Percentiles rank a stretch among this genome's conserved stretches.
These are phyloP conservation scores for Tetropium fuscum DNA, from an alignment of 2,888 invertebrate species.

Conservation along the genomic window DNA sequence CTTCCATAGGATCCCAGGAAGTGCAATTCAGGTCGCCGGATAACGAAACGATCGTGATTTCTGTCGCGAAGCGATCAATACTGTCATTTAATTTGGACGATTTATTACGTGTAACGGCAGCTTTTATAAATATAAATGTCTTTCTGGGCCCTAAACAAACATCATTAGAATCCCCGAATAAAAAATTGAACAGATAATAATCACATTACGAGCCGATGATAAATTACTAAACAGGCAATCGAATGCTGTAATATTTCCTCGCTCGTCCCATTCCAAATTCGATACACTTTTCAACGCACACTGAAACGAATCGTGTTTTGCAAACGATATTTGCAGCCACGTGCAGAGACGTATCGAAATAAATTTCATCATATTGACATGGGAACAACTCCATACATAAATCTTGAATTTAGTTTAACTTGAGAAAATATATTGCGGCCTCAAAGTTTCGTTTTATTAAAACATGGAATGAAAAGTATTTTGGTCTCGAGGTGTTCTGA, in stretches of 20 bases:
- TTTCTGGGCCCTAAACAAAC: constrained; percentile 20
- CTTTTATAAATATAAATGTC: constrained; percentile 25
- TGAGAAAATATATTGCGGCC: constrained; percentile 11
- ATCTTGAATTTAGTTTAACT: constrained; percentile 23
- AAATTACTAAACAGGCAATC: constrained; percentile 33
- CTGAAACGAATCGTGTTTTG: constrained; percentile 32
- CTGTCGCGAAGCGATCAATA: neutral
- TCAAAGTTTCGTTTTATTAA: constrained; percentile 2
- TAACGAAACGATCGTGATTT: neutral
- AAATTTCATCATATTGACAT: constrained; percentile 34
- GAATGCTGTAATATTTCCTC: constrained; percentile 28
- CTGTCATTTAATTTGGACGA: constrained; percentile 9
- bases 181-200: constrained; percentile 40
- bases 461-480: neutral
- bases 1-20: neutral
- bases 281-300: constrained; percentile 32
- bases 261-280: constrained; percentile 13
- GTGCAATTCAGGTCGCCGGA: neutral
- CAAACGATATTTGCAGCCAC: constrained; percentile 35
- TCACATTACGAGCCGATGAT: constrained; percentile 40
- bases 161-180: constrained; percentile 21
- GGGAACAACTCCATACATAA: constrained; percentile 31
- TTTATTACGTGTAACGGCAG: constrained; percentile 17
- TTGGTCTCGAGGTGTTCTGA: constrained; percentile 3
- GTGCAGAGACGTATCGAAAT: constrained; percentile 41